Percentiles rank a stretch among this genome's conserved stretches.
These are phyloP conservation scores for Indri indri DNA, from an alignment of 2,113 vertebrate genomes.

Conservation along the genomic window DNA sequence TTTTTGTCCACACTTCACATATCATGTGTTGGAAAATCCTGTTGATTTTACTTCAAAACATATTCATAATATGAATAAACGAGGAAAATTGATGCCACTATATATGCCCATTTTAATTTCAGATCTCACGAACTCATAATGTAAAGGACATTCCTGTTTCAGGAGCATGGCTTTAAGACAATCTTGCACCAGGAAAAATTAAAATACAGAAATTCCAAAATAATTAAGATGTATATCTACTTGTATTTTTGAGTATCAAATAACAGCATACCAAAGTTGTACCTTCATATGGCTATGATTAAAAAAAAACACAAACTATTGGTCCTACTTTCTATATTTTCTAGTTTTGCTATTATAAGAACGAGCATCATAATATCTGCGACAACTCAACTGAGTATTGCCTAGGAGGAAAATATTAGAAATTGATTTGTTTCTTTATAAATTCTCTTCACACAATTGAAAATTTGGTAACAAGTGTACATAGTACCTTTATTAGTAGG, in stretches of 20 bases:
- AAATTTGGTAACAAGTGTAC: background rate
- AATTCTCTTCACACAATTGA: background rate
- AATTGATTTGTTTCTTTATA: background rate
- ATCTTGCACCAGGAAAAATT: background rate
- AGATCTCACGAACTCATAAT: background rate
- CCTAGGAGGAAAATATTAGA: background rate
- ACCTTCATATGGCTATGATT: background rate
- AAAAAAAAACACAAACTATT: background rate
- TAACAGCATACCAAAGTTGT: background rate
- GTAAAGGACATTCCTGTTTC: background rate
- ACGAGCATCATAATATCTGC: background rate
- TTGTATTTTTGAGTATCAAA: background rate
- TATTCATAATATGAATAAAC: background rate
- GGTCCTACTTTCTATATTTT: background rate
- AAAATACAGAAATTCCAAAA: background rate
- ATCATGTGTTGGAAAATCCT: background rate
- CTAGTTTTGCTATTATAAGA: background rate
- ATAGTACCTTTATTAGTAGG: background rate
- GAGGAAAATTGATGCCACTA: background rate
- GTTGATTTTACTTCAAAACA: background rate
- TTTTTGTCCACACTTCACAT: background rate
- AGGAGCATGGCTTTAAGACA: background rate
- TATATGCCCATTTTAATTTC: background rate
- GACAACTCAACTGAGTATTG: background rate
- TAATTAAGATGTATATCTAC: background rate